A percentile compares a stretch with the other conserved stretches of the same genome.
Conservation (phyloP, 2,888 invertebrate species). For the Drosophila picticornis region DNA sequence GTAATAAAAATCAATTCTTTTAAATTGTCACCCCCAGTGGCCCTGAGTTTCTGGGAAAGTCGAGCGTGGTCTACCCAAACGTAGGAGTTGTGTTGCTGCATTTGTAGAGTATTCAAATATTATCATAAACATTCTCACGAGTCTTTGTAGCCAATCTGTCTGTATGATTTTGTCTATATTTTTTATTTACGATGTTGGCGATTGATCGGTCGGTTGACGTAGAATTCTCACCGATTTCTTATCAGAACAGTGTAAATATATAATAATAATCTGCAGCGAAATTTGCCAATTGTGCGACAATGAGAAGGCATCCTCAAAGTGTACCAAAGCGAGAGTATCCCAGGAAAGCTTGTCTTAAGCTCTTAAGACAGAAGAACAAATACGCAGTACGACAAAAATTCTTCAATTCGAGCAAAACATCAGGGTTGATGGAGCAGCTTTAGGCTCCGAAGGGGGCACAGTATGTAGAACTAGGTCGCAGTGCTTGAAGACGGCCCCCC, state of each 20-base stretch:
- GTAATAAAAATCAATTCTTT: slow-evolving; percentile 73
- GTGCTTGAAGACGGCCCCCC: too few species aligned
- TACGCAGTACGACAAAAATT: neutral
- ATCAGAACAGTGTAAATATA: neutral
- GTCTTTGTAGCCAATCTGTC: neutral
- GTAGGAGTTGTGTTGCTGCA: slow-evolving; percentile 5
- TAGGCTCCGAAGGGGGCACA: neutral
- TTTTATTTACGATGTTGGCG: neutral
- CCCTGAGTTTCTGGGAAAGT: slow-evolving; percentile 22
- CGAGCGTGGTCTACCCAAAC: slow-evolving; percentile 13
- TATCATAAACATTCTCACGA: neutral
- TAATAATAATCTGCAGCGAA: neutral
- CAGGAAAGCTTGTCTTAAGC: neutral
- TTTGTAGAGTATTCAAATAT: neutral
- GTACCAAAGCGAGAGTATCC: neutral
- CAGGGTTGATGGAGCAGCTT: neutral
- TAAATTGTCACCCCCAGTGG: slow-evolving; percentile 62
- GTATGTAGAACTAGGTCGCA: neutral
- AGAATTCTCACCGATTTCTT: neutral
- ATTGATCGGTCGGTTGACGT: neutral
- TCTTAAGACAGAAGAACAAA: neutral
- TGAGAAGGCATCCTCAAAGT: neutral
- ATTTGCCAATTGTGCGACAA: neutral
- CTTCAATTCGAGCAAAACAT: neutral
- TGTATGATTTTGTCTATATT: neutral